Conservation (phyloP, 2,113 vertebrate species). For the Marcusenius ussheri region DNA sequence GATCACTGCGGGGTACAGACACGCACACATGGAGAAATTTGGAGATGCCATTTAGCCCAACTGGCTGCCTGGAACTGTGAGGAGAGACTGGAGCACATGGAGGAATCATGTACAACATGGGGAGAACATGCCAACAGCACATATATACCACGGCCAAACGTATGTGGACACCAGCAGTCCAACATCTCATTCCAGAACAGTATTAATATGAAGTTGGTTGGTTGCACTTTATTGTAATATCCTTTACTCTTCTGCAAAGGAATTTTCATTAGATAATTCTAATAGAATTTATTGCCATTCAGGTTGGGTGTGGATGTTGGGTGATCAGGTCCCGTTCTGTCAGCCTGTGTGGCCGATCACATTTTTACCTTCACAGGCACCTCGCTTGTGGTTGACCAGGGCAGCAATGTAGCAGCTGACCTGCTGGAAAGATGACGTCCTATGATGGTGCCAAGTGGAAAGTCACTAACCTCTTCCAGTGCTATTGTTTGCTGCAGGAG, state of each 20-base stretch:
- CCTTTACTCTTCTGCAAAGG: background rate
- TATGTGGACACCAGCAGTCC: background rate
- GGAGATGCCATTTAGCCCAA: background rate
- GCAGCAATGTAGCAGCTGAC: background rate
- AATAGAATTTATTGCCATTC: background rate
- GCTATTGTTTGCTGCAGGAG: background rate
- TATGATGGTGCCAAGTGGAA: background rate
- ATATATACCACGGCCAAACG: background rate
- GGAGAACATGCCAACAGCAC: background rate
- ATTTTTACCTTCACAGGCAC: background rate
- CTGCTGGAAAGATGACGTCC: background rate
- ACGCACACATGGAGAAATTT: background rate
- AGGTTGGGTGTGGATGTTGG: background rate
- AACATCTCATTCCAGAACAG: background rate
- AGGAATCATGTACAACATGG: background rate
- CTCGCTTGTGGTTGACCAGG: background rate
- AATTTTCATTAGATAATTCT: background rate
- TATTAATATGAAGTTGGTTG: background rate
- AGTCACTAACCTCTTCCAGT: background rate
- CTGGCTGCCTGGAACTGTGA: background rate
- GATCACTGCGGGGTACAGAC: background rate
- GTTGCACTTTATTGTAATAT: background rate
- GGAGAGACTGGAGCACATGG: background rate
- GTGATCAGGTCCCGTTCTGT: background rate
- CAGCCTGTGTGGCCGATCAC: background rate